These are phyloP conservation scores for Drosophila simulans DNA, from an alignment of 1,140 invertebrate species.

Conservation along the genomic window DNA sequence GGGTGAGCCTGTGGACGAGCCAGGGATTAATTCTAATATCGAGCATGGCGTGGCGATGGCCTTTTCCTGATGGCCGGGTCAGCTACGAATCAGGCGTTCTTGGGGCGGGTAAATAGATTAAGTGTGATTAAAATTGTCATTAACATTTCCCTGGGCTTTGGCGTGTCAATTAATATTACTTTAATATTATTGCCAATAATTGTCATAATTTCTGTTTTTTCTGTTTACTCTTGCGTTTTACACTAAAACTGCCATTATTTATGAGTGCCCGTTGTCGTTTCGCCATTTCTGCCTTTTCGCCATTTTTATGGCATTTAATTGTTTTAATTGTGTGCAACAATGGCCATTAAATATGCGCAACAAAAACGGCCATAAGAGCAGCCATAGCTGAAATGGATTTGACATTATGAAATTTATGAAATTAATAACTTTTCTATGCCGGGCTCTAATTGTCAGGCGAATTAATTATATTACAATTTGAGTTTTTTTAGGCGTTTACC, in stretches of 20 bases:
- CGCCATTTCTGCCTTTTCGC: constrained; percentile 47
- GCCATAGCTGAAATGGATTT: constrained; percentile 33
- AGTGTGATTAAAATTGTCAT: constrained; percentile 60
- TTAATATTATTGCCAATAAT: constrained; percentile 69
- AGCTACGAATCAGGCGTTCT: too few species aligned
- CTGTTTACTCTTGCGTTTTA: constrained; percentile 1
- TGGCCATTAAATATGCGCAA: constrained; percentile 64
- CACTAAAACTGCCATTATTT: constrained; percentile 68
- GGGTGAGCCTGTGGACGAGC: constrained; percentile 12
- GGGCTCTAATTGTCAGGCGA: constrained; percentile 53
- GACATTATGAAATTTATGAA: constrained; percentile 72
- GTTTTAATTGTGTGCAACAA: constrained; percentile 69
- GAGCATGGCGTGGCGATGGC: neutral
- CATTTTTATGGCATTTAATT: constrained; percentile 71
- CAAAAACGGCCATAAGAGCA: constrained; percentile 29
- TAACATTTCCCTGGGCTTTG: constrained; percentile 47
- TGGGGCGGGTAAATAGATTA: constrained; percentile 45
- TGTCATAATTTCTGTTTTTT: constrained; percentile 55
- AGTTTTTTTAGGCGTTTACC: constrained; percentile 42
- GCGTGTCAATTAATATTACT: constrained; percentile 64
- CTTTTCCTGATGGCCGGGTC: neutral
- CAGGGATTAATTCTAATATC: constrained; percentile 3
- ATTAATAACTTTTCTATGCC: constrained; percentile 66
- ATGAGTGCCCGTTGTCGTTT: constrained; percentile 49
- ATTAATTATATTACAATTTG: constrained; percentile 59